A percentile compares a stretch with the other conserved stretches of the same genome.
Conservation (phyloP, 2,888 invertebrate species). For the Aphodius granarius region DNA sequence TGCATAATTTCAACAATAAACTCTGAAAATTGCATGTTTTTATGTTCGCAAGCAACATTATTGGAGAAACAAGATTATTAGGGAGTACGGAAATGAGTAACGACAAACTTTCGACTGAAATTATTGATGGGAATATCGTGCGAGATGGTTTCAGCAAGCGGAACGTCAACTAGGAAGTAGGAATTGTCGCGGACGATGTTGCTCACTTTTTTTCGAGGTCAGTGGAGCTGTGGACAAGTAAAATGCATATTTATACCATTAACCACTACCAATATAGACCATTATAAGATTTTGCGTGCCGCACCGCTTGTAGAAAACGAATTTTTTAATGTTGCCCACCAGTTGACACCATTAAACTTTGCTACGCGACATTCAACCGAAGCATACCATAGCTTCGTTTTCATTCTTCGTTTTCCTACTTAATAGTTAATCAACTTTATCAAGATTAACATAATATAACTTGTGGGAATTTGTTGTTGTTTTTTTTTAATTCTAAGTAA, state of each 20-base stretch:
- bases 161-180: neutral
- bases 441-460: too few relatives aligned
- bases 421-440: too few relatives aligned
- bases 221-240: constrained; percentile 7
- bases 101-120: neutral
- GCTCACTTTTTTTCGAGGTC: constrained; percentile 9
- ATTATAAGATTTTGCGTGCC: neutral
- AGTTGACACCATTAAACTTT: neutral
- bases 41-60: too few relatives aligned
- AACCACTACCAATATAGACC: neutral
- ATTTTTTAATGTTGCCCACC: neutral
- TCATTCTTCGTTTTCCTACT: neutral
- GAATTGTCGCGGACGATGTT: neutral
- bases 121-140: neutral
- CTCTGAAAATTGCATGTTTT: too few relatives aligned
- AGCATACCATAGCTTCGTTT: neutral
- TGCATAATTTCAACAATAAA: too few relatives aligned
- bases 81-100: neutral
- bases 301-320: neutral
- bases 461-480: too few relatives aligned
- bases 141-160: neutral
- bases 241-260: constrained; percentile 14
- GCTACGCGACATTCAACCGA: neutral
- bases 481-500: too few relatives aligned
- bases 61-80: too few relatives aligned